Percentiles rank a stretch among this genome's conserved stretches.
Evolutionary conservation across 2,797 vertebrate species (phyloP).

Genomic region (Rhynchotus rufescens): DNA sequence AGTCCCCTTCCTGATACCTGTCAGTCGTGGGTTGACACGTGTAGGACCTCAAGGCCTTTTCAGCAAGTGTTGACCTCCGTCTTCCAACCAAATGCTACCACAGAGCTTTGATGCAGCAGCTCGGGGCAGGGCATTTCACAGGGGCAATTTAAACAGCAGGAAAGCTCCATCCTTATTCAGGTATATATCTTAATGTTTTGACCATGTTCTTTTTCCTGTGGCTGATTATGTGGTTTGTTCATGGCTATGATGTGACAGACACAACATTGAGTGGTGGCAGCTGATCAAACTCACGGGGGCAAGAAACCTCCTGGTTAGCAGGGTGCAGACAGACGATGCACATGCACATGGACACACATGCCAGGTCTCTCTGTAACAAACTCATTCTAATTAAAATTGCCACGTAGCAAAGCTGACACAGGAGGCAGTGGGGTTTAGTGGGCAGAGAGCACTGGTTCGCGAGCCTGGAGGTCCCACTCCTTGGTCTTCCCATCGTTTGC

Average conservation of each 20-base stretch:
- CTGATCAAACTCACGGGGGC: neutral
- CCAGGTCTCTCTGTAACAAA: fast-evolving
- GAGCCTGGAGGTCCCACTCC: neutral
- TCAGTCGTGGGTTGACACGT: neutral
- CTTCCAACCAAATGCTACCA: neutral
- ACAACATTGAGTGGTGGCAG: neutral
- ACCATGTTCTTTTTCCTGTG: neutral
- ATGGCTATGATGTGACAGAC: neutral
- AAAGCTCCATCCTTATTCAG: neutral
- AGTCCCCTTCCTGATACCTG: neutral
- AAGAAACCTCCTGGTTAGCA: neutral
- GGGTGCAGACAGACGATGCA: neutral
- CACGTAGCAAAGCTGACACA: neutral
- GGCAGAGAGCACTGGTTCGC: neutral
- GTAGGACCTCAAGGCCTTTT: fast-evolving
- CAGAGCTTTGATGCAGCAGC: too few species aligned
- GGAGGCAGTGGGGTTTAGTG: neutral
- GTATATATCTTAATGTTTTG: neutral
- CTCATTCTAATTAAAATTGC: neutral
- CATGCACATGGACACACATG: fast-evolving
- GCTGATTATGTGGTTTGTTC: neutral
- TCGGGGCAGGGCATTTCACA: neutral
- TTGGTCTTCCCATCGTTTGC: neutral
- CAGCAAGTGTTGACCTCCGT: neutral
- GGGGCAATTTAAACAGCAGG: neutral